Percentiles rank a stretch among this genome's conserved stretches.
These are phyloP conservation scores for Rostratula benghalensis DNA, from an alignment of 2,113 vertebrate genomes.

Conservation along the genomic window DNA sequence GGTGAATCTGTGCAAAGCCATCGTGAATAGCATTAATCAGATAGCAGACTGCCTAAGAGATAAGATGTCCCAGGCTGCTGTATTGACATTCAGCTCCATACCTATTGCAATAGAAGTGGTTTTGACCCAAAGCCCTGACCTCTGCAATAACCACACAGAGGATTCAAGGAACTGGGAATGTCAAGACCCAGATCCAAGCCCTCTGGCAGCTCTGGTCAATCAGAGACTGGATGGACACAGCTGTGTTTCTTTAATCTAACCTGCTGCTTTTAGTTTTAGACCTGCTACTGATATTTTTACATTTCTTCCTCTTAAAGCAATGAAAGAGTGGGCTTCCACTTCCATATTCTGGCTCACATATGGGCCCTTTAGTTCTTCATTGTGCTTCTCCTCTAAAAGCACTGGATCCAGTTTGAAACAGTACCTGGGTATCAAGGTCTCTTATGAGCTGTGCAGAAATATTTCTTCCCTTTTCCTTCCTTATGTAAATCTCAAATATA, in stretches of 20 bases:
- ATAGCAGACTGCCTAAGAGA: background rate
- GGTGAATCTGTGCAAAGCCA: background rate
- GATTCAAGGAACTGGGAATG: background rate
- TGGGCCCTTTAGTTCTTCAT: background rate
- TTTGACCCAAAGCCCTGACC: background rate
- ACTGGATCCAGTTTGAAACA: background rate
- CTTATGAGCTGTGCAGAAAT: background rate
- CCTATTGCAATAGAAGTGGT: background rate
- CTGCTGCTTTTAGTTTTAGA: background rate
- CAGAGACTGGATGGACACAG: background rate
- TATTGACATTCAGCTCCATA: background rate
- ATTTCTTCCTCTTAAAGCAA: background rate
- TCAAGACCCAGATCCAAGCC: background rate
- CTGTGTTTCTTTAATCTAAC: background rate
- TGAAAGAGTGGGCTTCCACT: background rate
- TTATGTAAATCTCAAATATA: background rate
- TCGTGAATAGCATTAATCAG: background rate
- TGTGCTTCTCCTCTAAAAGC: background rate
- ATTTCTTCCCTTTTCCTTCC: background rate
- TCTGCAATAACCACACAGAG: fast-evolving
- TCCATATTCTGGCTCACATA: background rate
- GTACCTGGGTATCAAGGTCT: background rate
- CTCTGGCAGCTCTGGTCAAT: background rate
- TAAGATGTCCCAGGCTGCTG: background rate
- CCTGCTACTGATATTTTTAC: background rate